Conservation (phyloP, 2,888 invertebrate genomes). For the Cosmia trapezina region DNA sequence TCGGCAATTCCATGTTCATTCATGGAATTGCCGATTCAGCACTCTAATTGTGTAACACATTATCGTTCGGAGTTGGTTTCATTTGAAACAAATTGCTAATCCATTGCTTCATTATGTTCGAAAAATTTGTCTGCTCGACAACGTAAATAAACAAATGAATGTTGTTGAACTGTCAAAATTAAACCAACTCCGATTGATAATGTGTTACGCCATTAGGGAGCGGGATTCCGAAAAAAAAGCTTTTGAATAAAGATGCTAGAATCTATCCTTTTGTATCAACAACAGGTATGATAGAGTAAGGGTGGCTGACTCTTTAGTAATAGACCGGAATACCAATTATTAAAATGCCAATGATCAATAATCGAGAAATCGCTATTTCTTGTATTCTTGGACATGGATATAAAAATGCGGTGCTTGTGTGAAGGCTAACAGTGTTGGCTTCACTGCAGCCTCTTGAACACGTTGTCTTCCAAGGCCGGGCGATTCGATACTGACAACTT, state of each 20-base stretch:
- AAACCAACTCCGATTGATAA: no score
- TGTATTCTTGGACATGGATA: slow-evolving; percentile 36
- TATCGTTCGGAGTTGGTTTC: no score
- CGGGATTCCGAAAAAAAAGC: no score
- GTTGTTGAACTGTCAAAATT: no score
- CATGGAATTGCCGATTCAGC: no score
- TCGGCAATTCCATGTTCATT: not conserved
- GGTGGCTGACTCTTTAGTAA: not conserved
- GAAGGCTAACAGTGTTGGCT: slow-evolving; percentile 63
- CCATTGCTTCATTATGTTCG: no score
- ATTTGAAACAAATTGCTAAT: no score
- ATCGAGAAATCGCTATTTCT: slow-evolving; percentile 29
- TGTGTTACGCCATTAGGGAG: no score
- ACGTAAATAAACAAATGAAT: no score
- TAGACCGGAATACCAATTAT: no score
- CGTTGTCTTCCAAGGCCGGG: slow-evolving; percentile 66
- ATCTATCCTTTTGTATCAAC: not conserved
- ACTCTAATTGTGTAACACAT: no score
- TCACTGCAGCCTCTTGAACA: slow-evolving; percentile 76
- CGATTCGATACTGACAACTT: slow-evolving; percentile 54
- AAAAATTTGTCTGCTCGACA: no score
- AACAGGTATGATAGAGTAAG: not conserved
- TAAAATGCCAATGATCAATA: not conserved
- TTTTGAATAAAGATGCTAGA: not conserved
- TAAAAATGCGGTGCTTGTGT: slow-evolving; percentile 51